Conservation (phyloP, 2,113 vertebrate genomes). For the Phyllostomus discolor region DNA sequence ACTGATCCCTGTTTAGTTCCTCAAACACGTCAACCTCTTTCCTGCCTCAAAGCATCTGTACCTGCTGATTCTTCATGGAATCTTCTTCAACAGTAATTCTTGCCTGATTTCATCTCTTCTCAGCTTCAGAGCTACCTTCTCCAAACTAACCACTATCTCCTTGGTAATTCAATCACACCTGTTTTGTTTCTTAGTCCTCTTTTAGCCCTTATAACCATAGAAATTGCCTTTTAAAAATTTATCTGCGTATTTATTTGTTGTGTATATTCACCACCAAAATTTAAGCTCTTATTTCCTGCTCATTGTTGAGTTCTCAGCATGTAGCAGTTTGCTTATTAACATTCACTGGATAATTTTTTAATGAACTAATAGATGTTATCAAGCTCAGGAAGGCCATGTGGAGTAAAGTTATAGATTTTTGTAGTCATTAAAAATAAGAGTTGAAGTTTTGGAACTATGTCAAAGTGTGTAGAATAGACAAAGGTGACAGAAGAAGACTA, state of each 20-base stretch:
- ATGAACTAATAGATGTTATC: neutral
- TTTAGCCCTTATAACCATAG: neutral
- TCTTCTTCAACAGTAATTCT: neutral
- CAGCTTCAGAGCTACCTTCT: neutral
- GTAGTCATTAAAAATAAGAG: neutral
- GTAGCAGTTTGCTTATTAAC: neutral
- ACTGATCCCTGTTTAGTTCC: neutral
- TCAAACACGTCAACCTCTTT: neutral
- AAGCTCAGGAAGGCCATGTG: neutral
- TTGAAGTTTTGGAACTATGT: neutral
- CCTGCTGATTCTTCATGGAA: neutral
- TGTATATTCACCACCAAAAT: neutral
- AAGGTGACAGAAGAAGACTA: neutral
- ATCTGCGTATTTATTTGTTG: neutral
- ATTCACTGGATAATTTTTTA: neutral
- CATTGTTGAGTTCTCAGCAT: neutral
- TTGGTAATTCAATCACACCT: neutral
- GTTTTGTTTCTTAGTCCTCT: neutral
- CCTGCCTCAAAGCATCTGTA: neutral
- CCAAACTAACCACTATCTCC: neutral
- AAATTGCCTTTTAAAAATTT: neutral
- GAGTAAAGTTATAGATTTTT: neutral
- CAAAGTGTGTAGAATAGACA: neutral
- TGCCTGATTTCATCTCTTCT: neutral
- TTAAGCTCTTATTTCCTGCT: neutral